These are phyloP conservation scores for Cydia pomonella DNA, from an alignment of 1,140 invertebrate genomes.

Conservation along the genomic window DNA sequence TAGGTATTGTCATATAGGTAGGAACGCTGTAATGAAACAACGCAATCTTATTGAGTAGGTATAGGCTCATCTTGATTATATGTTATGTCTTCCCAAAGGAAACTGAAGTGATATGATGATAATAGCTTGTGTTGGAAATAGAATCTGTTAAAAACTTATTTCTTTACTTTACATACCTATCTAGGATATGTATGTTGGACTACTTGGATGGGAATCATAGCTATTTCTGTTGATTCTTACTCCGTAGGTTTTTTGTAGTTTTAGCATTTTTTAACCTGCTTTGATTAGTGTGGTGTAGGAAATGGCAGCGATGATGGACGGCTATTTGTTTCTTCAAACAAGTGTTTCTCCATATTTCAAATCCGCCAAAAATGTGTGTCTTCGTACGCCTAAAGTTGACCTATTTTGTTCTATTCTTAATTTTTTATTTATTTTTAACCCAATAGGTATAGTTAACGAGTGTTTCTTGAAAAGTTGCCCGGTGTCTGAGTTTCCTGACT, in stretches of 20 bases:
- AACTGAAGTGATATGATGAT: too few species aligned
- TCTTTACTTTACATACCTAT: too few species aligned
- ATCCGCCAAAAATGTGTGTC: neutral
- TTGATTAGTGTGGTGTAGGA: neutral
- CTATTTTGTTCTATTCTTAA: constrained; percentile 7
- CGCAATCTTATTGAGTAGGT: too few species aligned
- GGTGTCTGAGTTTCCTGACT: neutral
- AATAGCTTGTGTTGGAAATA: too few species aligned
- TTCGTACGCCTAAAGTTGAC: neutral
- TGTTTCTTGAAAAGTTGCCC: neutral
- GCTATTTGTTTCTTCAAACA: constrained; percentile 1
- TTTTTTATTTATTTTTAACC: neutral
- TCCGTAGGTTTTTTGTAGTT: neutral
- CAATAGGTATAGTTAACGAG: constrained; percentile 2
- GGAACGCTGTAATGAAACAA: too few species aligned
- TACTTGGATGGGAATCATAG: neutral
- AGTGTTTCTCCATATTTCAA: neutral
- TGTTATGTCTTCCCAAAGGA: too few species aligned
- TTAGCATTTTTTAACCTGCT: neutral
- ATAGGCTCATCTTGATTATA: too few species aligned
- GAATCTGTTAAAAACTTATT: too few species aligned
- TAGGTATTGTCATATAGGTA: too few species aligned
- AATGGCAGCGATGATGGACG: neutral
- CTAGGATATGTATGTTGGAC: too few species aligned
- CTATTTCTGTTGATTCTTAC: neutral